Percentiles rank a stretch among this genome's conserved stretches.
Conservation (phyloP, 2,113 vertebrate genomes). For the Arenaria interpres region DNA sequence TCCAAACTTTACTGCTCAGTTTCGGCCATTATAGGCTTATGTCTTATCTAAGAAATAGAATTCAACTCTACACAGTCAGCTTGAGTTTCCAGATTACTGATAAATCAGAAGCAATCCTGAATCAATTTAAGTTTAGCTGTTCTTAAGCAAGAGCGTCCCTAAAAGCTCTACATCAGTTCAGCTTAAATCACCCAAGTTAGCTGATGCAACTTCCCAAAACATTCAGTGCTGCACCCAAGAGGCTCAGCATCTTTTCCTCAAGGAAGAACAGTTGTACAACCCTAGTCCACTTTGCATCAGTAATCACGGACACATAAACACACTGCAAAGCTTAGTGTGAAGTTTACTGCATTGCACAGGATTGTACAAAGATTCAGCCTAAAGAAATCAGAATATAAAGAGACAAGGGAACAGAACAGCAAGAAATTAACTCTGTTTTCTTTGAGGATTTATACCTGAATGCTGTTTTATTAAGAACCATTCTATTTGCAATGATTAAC, state of each 20-base stretch:
- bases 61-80: not conserved
- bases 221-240: not conserved
- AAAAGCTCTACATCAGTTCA: not conserved
- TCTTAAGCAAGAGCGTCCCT: not conserved
- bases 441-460: not conserved
- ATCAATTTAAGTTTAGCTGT: not conserved
- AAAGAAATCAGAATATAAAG: not conserved
- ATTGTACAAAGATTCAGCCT: not conserved
- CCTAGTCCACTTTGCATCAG: not conserved
- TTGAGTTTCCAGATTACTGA: not conserved
- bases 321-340: not conserved
- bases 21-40: not conserved
- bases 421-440: not conserved
- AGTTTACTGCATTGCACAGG: not conserved
- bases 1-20: not conserved
- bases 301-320: not conserved
- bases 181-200: not conserved
- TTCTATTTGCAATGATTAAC: not conserved
- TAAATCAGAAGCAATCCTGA: not conserved
- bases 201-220: slow-evolving; percentile 5
- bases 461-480: not conserved
- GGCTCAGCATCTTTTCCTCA: not conserved
- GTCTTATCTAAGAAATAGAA: not conserved
- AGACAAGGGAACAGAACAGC: not conserved
- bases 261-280: not conserved